Evolutionary conservation across 2,113 vertebrate genomes (phyloP), one percentile per base, ranked within the genome.

Genomic region (Mormoops blainvillei): DNA sequence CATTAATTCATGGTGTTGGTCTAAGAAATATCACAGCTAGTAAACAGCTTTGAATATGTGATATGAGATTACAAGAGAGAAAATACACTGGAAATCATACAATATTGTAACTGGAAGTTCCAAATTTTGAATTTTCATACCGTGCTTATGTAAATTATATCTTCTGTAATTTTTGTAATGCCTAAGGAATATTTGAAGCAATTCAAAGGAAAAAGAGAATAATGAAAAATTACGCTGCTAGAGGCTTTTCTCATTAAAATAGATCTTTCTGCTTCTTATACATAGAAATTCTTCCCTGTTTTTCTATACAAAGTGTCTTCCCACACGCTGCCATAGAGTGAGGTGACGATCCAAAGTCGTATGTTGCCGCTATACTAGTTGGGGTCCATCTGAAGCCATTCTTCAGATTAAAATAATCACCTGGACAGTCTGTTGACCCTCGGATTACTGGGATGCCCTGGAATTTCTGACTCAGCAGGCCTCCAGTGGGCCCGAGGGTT

Each of bases 221-320:
- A 89, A 76, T 81, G 26, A 90, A 92, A 85, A 70, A 22, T 67
- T 54, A 50, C 9, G 5, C 94, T 24, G 19, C 36, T 92, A 18
- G 38, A 95, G 3, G 1, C 12, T 90, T 94, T 89, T 97, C 20
- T 81, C 87, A 87, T 89, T 91, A 93, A 81, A 93, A 91, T 45
- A 48, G 71, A 61, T 71, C 13, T 45, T 80, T 50, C 86, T 88
- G 68, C 38, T 90, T 61, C 36, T 73, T 70, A 70, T 43, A 20
- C 5, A 26, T 45, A 41, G 5, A 85, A 70, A 28, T 22, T 89
- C 16, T 22, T 87, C 11, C 9, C 92, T 26, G 7, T n/a, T 31
- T 52, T 61, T 54, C 50, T 28, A 1, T 45, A 14, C 78, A n/a
- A 91, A 36, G 22, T 84, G 87, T 67, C 19, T 9, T 43, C 20